These are phyloP conservation scores for Lymantria monacha DNA, from an alignment of 2,888 invertebrate species.

Conservation along the genomic window DNA sequence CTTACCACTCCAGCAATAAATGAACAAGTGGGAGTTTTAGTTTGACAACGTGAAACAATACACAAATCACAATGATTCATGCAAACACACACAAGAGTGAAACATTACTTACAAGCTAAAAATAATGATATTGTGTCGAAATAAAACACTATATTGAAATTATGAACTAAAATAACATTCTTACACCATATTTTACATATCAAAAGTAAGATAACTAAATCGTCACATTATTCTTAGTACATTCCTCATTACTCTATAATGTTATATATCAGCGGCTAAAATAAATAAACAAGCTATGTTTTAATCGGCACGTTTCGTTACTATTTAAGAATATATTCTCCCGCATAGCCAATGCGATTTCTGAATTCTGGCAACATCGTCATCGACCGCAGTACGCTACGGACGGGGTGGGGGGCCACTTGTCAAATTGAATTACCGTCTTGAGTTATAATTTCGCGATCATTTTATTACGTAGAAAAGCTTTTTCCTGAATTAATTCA, in stretches of 20 bases:
- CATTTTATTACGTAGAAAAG: slow-evolving; percentile 50
- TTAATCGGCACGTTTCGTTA: slow-evolving; percentile 2
- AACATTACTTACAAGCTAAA: too few relatives aligned
- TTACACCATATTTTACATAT: not conserved
- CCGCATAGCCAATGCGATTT: slow-evolving; percentile 35
- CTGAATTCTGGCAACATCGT: slow-evolving; percentile 51
- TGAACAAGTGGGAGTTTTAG: too few relatives aligned
- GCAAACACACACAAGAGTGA: too few relatives aligned
- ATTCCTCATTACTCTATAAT: slow-evolving; percentile 7
- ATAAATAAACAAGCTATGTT: slow-evolving; percentile 9
- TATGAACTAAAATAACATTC: not conserved
- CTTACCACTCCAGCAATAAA: too few relatives aligned
- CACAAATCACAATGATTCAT: too few relatives aligned
- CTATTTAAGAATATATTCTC: slow-evolving; percentile 30
- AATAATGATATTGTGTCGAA: not conserved
- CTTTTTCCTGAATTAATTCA: slow-evolving; percentile 63
- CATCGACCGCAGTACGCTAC: slow-evolving; percentile 64
- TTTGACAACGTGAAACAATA: too few relatives aligned
- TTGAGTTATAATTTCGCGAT: slow-evolving; percentile 54
- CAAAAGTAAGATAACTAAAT: slow-evolving; percentile 1
- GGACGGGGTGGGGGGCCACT: slow-evolving; percentile 51
- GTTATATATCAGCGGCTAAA: slow-evolving; percentile 14
- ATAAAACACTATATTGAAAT: not conserved
- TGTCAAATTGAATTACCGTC: slow-evolving; percentile 68
- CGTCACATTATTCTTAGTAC: not conserved